Evolutionary conservation across 2,888 invertebrate species (phyloP), one percentile per base, ranked within the genome.

Genomic region (Gonocerus acuteangulatus): DNA sequence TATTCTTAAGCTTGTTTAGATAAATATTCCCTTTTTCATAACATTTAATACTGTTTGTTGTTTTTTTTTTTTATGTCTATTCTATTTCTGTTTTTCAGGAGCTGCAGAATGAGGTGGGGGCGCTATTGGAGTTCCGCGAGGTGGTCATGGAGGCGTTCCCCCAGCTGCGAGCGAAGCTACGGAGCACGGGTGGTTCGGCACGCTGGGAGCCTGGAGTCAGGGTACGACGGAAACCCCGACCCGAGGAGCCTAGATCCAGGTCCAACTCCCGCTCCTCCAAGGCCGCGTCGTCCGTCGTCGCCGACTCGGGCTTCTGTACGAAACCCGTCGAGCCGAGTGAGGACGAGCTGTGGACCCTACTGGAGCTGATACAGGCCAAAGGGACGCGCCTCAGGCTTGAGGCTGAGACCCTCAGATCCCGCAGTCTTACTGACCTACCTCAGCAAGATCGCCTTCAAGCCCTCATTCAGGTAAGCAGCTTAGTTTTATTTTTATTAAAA

Each of bases 121-220:
- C 89, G 71, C 78, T 91, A 71, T 82, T 91, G 77, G 89, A 91
- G 80, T 91, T 91, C 77, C 87, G 91, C 78, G 90, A 91, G 78
- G 84, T 90, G 82, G 91, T 91, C 81, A 89, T 91, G 83, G 90
- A 90, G 82, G 89, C 90, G 73, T 90, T 91, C 80, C 91, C 91
- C 71, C 89, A 90, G 79, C 83, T 91, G 75, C 86, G 89, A 74
- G 85, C 85, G 74, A 91, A 90, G 80, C 84, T 90, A 84, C 84
- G 85, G 72, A 81, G 84, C 70, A 47, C 61, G 36, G 54, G 52
- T 19, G 60, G 62, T 21, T 56, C 67, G 19, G 32, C 64, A 39
- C 42, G 64, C 21, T 71, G 70, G 70, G 70, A 70, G 78, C 84
- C 75, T 52, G 73, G 73, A 61, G 87, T 88, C 73, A 89, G 89